Conservation (phyloP, 1,140 invertebrate species). For the Hesperophylax magnus region DNA sequence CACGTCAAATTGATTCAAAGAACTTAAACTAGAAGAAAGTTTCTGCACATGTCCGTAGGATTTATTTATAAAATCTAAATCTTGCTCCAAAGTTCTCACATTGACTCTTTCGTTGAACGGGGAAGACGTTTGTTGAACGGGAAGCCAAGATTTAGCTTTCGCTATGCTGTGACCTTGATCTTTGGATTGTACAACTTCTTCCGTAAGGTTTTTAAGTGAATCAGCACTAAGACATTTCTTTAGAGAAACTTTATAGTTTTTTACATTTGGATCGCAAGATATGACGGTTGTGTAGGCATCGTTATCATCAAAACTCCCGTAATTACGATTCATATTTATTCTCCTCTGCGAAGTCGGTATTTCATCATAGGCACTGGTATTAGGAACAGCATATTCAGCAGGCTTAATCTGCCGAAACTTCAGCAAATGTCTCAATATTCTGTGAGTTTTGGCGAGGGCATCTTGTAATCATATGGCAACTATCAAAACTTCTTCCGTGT, state of each 20-base stretch:
- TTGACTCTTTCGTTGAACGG: conserved; percentile 7
- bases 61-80: conserved; percentile 40
- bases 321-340: conserved; percentile 42
- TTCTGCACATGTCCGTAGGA: conserved; percentile 26
- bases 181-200: conserved; percentile 7
- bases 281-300: conserved; percentile 23
- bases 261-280: not conserved
- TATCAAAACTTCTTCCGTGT: conserved; percentile 49
- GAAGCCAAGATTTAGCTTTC: not conserved
- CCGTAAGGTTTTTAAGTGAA: conserved; percentile 22
- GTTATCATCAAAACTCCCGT: conserved; percentile 54
- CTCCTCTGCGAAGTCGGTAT: conserved; percentile 22
- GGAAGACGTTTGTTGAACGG: not conserved
- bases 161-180: not conserved
- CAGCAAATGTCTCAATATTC: conserved; percentile 46
- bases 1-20: conserved; percentile 29
- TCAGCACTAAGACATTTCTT: conserved; percentile 32
- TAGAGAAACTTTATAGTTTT: conserved; percentile 13
- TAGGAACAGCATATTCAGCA: conserved; percentile 18
- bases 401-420: conserved; percentile 36
- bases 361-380: conserved; percentile 25
- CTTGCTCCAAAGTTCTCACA: conserved; percentile 15
- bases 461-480: conserved; percentile 56
- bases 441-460: conserved; percentile 53
- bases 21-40: conserved; percentile 26